Percentiles rank a stretch among this genome's conserved stretches.
These are phyloP conservation scores for Watsonalla cultraria DNA, from an alignment of 2,888 invertebrate species.

Conservation along the genomic window DNA sequence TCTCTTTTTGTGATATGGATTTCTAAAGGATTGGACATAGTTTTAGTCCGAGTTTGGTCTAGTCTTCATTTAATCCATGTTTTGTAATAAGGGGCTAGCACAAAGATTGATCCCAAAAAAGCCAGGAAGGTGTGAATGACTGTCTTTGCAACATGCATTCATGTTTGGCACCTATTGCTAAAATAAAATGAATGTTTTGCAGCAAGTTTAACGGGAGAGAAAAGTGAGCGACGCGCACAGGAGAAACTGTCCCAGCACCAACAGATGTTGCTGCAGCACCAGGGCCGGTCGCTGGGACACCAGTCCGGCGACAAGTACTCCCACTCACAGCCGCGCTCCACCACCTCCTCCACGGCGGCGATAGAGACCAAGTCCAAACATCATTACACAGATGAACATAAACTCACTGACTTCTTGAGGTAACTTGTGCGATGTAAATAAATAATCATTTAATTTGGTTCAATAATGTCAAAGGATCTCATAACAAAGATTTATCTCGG, in stretches of 20 bases:
- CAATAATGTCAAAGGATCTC: no score
- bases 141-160: no score
- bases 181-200: slow-evolving; percentile 14
- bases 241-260: slow-evolving; percentile 80
- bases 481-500: no score
- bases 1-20: no score
- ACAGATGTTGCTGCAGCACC: slow-evolving; percentile 83
- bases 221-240: slow-evolving; percentile 61
- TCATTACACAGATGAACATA: slow-evolving; percentile 80
- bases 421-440: slow-evolving; percentile 15
- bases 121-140: no score
- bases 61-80: no score
- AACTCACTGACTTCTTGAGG: slow-evolving; percentile 84
- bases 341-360: slow-evolving; percentile 51
- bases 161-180: not conserved
- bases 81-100: no score
- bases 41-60: no score
- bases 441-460: no score
- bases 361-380: slow-evolving; percentile 63
- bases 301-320: slow-evolving; percentile 81
- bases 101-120: no score
- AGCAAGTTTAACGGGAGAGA: slow-evolving; percentile 64
- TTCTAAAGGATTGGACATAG: no score
- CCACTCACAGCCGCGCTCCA: slow-evolving; percentile 69
- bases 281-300: slow-evolving; percentile 79